Evolutionary conservation across 2,113 vertebrate genomes (phyloP).

Genomic region (Eolophus roseicapilla): DNA sequence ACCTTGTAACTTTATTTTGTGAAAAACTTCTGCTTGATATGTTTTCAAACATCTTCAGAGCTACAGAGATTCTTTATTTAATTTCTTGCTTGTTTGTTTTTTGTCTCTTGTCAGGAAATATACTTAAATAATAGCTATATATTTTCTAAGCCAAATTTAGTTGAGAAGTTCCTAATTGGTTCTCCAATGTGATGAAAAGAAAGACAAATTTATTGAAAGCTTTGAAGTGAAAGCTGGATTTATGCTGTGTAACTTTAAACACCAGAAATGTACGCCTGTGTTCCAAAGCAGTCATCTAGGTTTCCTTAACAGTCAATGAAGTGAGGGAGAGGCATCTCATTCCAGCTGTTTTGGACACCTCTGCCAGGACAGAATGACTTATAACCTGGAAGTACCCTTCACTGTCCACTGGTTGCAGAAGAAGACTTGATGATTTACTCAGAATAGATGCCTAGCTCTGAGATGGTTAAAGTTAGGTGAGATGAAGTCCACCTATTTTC

Average conservation of each 20-base stretch:
- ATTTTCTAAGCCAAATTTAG: background rate
- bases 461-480: background rate
- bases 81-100: background rate
- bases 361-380: conserved; percentile 13
- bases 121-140: background rate
- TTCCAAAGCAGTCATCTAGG: background rate
- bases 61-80: background rate
- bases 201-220: background rate
- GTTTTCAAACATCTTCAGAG: background rate
- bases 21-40: background rate
- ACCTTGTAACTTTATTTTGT: background rate
- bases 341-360: background rate
- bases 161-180: background rate
- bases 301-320: conserved; percentile 3
- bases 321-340: background rate
- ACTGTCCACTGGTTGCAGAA: background rate
- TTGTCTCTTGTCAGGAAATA: background rate
- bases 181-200: background rate
- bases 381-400: background rate
- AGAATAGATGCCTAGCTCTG: background rate
- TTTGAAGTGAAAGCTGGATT: background rate
- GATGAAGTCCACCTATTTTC: background rate
- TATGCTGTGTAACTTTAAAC: background rate
- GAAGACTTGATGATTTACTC: background rate
- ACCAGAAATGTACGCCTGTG: background rate